Percentiles rank a stretch among this genome's conserved stretches.
These are phyloP conservation scores for Oegoconia quadripuncta DNA, from an alignment of 2,888 invertebrate genomes.

Conservation along the genomic window DNA sequence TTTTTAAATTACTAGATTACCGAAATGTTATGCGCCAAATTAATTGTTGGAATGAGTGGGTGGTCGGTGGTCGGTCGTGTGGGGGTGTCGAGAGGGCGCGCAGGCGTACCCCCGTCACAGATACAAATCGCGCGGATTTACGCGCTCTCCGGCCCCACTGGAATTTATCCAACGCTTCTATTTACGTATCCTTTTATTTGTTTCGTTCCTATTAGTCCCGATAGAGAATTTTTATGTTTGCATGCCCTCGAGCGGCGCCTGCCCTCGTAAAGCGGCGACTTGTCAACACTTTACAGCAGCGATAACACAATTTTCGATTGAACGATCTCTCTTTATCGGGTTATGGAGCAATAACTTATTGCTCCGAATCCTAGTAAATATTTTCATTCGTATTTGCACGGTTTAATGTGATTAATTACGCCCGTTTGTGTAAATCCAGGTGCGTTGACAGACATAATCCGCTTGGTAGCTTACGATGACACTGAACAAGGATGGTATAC, in stretches of 20 bases:
- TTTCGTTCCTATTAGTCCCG: slow-evolving; percentile 77
- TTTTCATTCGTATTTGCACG: slow-evolving; percentile 54
- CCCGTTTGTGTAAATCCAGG: slow-evolving; percentile 60
- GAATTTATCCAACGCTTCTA: slow-evolving; percentile 76
- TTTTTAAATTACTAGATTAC: too few relatives aligned
- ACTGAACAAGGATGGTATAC: too few relatives aligned
- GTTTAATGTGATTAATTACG: slow-evolving; percentile 64
- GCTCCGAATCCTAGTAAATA: slow-evolving; percentile 58
- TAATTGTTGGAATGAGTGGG: slow-evolving; percentile 58
- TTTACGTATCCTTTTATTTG: slow-evolving; percentile 80
- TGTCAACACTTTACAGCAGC: slow-evolving; percentile 70
- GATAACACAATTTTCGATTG: slow-evolving; percentile 70
- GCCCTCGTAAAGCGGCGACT: slow-evolving; percentile 75
- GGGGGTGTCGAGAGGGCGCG: slow-evolving; percentile 23
- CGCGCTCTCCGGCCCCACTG: slow-evolving; percentile 74
- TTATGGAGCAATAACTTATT: slow-evolving; percentile 69
- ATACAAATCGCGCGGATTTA: slow-evolving; percentile 80
- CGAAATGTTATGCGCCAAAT: slow-evolving; percentile 58
- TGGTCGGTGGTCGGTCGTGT: slow-evolving; percentile 23
- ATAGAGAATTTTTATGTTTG: slow-evolving; percentile 79
- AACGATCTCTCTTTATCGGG: slow-evolving; percentile 69
- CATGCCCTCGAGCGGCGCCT: slow-evolving; percentile 59
- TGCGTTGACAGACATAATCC: slow-evolving; percentile 62
- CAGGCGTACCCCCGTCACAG: slow-evolving; percentile 65
- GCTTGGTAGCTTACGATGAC: too few relatives aligned